These are phyloP conservation scores for Urocynchramus pylzowi DNA, from an alignment of 2,113 vertebrate genomes.

Conservation along the genomic window DNA sequence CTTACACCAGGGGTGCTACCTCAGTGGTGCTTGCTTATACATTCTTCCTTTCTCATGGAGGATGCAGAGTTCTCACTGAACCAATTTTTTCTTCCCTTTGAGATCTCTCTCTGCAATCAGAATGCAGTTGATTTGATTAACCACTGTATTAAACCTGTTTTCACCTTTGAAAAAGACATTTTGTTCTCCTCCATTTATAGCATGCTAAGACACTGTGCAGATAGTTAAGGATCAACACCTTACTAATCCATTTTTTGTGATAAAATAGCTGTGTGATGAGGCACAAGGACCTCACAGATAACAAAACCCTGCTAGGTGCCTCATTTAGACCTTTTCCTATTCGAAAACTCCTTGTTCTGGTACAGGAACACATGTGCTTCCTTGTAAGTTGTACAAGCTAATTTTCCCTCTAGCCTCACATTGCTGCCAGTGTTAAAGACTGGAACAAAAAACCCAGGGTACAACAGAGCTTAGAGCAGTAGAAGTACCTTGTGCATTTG, in stretches of 20 bases:
- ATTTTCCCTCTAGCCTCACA: not conserved
- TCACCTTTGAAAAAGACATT: not conserved
- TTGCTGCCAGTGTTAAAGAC: not conserved
- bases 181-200: not conserved
- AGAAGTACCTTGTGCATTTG: not conserved
- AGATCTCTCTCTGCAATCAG: not conserved
- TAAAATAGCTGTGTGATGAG: not conserved
- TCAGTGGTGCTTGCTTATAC: not conserved
- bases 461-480: not conserved
- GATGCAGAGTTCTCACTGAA: not conserved
- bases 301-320: not conserved
- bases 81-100: not conserved
- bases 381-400: not conserved
- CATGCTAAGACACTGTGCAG: not conserved
- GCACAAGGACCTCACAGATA: not conserved
- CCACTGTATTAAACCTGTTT: not conserved
- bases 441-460: not conserved
- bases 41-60: not conserved
- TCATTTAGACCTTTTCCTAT: not conserved
- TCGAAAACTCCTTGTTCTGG: not conserved
- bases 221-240: not conserved
- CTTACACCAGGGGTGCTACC: not conserved
- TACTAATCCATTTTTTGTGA: not conserved
- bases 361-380: not conserved
- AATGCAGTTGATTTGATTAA: not conserved